A percentile compares a stretch with the other conserved stretches of the same genome.
These are phyloP conservation scores for Podarcis lilfordi DNA, from an alignment of 2,797 vertebrate genomes.

Conservation along the genomic window DNA sequence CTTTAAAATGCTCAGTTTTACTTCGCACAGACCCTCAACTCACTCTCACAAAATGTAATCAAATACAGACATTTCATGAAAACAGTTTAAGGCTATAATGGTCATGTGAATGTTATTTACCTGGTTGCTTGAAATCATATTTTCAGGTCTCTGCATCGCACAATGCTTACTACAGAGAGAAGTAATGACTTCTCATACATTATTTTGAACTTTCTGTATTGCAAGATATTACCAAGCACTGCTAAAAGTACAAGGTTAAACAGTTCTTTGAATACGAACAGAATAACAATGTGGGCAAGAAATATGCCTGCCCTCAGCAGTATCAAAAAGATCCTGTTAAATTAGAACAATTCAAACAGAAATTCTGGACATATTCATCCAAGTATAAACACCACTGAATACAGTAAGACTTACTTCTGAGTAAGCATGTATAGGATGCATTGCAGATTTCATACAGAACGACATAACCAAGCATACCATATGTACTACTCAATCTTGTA, in stretches of 20 bases:
- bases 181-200: constrained; percentile 48
- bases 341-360: constrained; percentile 24
- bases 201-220: constrained; percentile 58
- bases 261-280: constrained; percentile 48
- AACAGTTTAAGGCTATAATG: constrained; percentile 43
- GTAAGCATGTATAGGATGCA: background rate
- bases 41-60: constrained; percentile 39
- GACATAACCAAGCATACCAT: constrained; percentile 53
- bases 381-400: background rate
- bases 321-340: constrained; percentile 34
- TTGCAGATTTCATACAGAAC: constrained; percentile 57
- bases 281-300: constrained; percentile 38
- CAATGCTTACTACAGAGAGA: background rate
- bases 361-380: background rate
- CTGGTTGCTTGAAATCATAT: constrained; percentile 48
- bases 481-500: constrained; percentile 61
- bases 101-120: constrained; percentile 53
- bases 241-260: constrained; percentile 59
- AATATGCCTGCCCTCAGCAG: constrained; percentile 27
- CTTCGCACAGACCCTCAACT: background rate
- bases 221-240: constrained; percentile 30
- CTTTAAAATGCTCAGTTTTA: constrained; percentile 47
- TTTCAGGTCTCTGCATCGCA: constrained; percentile 12
- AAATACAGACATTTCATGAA: constrained; percentile 49
- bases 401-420: background rate